These are phyloP conservation scores for Bufo gargarizans DNA, from an alignment of 2,113 vertebrate genomes.

Conservation along the genomic window DNA sequence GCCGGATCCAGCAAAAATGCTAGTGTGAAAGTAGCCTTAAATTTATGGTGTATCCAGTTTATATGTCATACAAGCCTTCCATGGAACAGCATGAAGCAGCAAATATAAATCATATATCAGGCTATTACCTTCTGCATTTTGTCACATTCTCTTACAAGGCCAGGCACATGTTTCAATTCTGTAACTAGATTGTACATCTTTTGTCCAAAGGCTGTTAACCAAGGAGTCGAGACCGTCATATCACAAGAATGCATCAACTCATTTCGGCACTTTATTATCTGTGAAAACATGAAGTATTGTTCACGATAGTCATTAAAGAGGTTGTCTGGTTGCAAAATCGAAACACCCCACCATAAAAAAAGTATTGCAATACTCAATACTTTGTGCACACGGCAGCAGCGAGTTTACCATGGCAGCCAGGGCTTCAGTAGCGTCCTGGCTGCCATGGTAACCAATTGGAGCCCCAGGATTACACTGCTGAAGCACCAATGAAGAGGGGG, in stretches of 20 bases:
- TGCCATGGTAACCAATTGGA: too few species aligned
- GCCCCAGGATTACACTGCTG: too few species aligned
- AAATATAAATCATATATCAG: neutral
- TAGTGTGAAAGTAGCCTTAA: too few species aligned
- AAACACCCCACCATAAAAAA: too few species aligned
- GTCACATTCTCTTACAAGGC: constrained; percentile 59
- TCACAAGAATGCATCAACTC: constrained; percentile 71
- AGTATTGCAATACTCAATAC: too few species aligned
- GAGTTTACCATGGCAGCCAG: too few species aligned
- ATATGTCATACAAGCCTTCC: neutral
- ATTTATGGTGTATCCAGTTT: too few species aligned
- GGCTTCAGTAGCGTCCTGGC: too few species aligned
- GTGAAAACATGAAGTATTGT: neutral
- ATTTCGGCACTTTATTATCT: constrained; percentile 71
- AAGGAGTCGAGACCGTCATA: constrained; percentile 67
- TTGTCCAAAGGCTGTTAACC: constrained; percentile 65
- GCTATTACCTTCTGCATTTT: constrained; percentile 66
- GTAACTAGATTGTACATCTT: constrained; percentile 66
- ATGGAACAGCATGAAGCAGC: neutral
- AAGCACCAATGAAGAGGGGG: too few species aligned
- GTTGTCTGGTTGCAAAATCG: too few species aligned
- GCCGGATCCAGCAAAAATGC: too few species aligned
- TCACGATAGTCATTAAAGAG: neutral
- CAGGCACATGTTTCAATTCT: constrained; percentile 67
- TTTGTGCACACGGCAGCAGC: too few species aligned